Conservation (phyloP, 2,888 invertebrate genomes). For the Acholoe squamosa region DNA sequence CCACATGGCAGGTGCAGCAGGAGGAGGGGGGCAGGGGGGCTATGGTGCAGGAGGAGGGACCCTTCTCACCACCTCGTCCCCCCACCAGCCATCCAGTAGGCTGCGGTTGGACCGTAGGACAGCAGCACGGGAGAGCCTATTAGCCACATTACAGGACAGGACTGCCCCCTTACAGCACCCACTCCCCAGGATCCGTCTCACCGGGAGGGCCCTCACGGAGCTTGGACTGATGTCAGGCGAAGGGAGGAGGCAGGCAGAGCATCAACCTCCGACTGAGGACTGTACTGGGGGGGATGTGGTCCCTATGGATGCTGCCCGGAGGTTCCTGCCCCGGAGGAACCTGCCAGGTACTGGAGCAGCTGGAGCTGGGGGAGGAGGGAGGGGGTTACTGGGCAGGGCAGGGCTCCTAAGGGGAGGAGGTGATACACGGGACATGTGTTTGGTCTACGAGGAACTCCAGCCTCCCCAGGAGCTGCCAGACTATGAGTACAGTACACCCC, state of each 20-base stretch:
- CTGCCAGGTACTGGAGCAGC: not conserved
- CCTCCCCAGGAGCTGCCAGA: not conserved
- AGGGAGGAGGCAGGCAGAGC: not conserved
- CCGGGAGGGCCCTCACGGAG: not conserved
- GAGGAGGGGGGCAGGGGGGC: not conserved
- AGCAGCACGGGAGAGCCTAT: constrained; percentile 23
- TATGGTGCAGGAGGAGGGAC: not conserved
- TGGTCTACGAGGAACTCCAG: not conserved
- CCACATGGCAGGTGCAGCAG: not conserved
- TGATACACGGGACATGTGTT: not conserved
- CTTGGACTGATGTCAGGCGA: not conserved
- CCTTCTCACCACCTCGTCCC: not conserved
- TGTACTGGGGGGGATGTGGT: not conserved
- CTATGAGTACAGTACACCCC: not conserved
- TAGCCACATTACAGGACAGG: constrained; percentile 25
- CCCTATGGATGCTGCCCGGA: not conserved
- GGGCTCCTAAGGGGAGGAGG: no score
- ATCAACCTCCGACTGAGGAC: not conserved
- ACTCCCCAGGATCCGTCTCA: constrained; percentile 2
- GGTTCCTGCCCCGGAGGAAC: not conserved
- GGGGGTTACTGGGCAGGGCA: not conserved
- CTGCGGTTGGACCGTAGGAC: not conserved
- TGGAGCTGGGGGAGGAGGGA: not conserved
- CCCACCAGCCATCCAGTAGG: not conserved
- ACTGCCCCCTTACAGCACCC: not conserved